Evolutionary conservation across 1,140 invertebrate species (phyloP), one percentile per base, ranked within the genome.

Genomic region (Ganaspis sp.): DNA sequence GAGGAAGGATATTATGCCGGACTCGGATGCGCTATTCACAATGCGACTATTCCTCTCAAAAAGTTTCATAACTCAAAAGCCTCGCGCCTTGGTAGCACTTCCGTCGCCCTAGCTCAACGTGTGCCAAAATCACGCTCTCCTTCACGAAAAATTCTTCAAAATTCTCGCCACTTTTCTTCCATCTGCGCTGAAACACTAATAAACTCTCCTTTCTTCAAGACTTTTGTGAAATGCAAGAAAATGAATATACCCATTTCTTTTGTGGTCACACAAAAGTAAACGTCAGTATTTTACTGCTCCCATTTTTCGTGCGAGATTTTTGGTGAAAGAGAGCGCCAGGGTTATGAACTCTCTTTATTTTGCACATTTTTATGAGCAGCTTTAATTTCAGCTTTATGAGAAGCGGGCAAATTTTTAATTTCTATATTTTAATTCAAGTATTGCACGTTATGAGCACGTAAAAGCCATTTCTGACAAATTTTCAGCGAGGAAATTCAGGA

Each of bases 11-110:
- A 88, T 88, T 88, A 87, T 86, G 80, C 84, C 72, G 85, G 84
- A 87, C 83, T 83, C 81, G 86, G 85, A 87, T 85, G 84, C 86
- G 76, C 86, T 83, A 81, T 85, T 88, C 87, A 86, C 84, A 85
- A 86, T 85, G 86, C 87, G 84, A 87, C 87, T 87, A 73, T 83
- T 87, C 81, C 82, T 84, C 87, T 87, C 87, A 88, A 88, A 88
- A 88, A 87, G 86, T 87, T 83, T 88, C 87, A 87, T 88, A 88
- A 88, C 83, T 88, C 86, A 88, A 88, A 87, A 87, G 83, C 85
- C 82, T 84, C 85, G 86, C 87, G 83, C 83, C 84, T 87, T 87
- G 84, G 80, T 81, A 79, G 83, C 82, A 85, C 86, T 87, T 84
- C 82, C 85, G 86, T 81, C 80, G 76, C 49, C 84, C 80, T 76